Evolutionary conservation across 2,113 vertebrate species (phyloP).

Genomic region (Otolemur garnettii): DNA sequence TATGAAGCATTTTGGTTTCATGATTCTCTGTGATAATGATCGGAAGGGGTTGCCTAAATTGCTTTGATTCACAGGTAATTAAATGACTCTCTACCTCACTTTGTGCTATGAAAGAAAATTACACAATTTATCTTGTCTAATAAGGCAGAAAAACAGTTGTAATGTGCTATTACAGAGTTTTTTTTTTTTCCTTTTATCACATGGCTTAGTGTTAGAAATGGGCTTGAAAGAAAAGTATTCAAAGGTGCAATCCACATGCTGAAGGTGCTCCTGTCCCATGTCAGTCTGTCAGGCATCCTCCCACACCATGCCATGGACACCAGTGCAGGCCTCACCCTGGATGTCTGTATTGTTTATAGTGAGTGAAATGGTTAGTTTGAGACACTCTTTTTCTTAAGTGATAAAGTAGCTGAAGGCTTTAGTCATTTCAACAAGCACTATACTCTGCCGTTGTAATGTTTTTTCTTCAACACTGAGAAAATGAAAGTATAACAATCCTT

Average conservation of each 20-base stretch:
- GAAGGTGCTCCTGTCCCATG: neutral
- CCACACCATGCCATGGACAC: neutral
- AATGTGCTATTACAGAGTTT: conserved; percentile 40
- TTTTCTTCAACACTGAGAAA: neutral
- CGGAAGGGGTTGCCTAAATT: conserved; percentile 49
- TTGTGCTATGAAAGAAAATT: conserved; percentile 61
- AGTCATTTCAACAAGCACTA: neutral
- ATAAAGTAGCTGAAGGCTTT: neutral
- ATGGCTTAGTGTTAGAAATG: neutral
- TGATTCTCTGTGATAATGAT: conserved; percentile 57
- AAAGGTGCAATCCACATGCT: neutral
- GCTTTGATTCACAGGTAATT: conserved; percentile 68
- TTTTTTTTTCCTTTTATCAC: conserved; percentile 37
- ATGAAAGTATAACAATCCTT: neutral
- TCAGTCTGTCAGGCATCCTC: neutral
- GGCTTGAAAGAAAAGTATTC: conserved; percentile 53
- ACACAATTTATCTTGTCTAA: conserved; percentile 64
- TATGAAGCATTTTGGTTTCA: conserved; percentile 33
- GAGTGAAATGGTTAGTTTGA: neutral
- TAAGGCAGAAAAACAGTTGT: conserved; percentile 70
- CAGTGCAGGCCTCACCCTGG: neutral
- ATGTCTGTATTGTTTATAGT: neutral
- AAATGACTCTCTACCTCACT: conserved; percentile 55
- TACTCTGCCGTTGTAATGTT: neutral
- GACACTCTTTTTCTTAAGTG: conserved; percentile 4